Percentiles rank a stretch among this genome's conserved stretches.
phyloP scores from a whole-genome alignment of 2,888 invertebrate species.

The Drosophila diplacantha region DNA sequence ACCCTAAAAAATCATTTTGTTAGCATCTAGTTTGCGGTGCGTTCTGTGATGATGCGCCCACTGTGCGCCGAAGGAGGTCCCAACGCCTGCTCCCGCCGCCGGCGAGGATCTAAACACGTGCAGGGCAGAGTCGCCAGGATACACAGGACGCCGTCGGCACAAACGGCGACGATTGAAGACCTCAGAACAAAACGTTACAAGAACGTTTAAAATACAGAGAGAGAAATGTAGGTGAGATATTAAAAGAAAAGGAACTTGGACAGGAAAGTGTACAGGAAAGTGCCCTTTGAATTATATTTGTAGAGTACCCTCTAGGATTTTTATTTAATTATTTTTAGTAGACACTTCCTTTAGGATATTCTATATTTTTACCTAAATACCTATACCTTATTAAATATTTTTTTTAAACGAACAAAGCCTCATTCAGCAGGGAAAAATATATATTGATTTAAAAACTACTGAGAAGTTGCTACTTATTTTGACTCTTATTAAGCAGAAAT shows the following conservation, averaged over 20 bases:
- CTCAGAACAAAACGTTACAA: constrained; percentile 48
- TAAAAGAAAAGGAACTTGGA: neutral
- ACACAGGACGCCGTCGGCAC: constrained; percentile 51
- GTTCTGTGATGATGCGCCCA: constrained; percentile 57
- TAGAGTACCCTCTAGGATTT: neutral
- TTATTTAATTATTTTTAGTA: neutral
- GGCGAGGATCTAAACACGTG: constrained; percentile 59
- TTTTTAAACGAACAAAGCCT: too few relatives aligned
- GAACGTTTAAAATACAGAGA: constrained; percentile 48
- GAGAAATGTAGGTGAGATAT: neutral
- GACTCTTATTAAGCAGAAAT: neutral
- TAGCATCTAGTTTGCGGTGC: constrained; percentile 71
- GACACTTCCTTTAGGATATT: neutral
- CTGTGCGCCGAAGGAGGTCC: constrained; percentile 62
- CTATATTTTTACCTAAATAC: neutral
- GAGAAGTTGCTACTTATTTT: too few relatives aligned
- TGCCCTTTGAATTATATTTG: neutral
- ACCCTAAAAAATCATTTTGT: constrained; percentile 54
- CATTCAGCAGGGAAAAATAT: too few relatives aligned
- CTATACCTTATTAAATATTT: neutral
- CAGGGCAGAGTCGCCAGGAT: constrained; percentile 10
- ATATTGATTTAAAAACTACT: neutral
- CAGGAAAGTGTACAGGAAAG: too few relatives aligned
- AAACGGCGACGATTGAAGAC: constrained; percentile 68
- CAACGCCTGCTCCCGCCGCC: constrained; percentile 2